Percentiles rank a stretch among this genome's conserved stretches.
Evolutionary conservation across 1,140 invertebrate genomes (phyloP).

Genomic region (Heterodera schachtii): DNA sequence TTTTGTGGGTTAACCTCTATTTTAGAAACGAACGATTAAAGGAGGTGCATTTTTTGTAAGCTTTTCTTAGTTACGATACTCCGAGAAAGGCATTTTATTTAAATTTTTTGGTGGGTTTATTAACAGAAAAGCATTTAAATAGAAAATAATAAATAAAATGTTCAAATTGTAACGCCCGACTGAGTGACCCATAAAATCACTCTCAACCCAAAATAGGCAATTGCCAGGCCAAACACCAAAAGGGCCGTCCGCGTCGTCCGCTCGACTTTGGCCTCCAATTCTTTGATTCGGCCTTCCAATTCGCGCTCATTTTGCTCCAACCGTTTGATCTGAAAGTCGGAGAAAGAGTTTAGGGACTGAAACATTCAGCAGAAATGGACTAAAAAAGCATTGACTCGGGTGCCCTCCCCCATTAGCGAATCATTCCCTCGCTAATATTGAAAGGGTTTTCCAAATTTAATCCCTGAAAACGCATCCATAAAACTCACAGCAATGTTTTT

Average conservation of each 20-base stretch:
- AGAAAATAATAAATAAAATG: too few relatives aligned
- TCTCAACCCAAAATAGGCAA: neutral
- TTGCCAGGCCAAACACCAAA: neutral
- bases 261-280: neutral
- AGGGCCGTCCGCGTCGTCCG: neutral
- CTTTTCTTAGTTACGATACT: too few relatives aligned
- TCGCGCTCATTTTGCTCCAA: neutral
- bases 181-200: neutral
- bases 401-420: too few relatives aligned
- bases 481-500: slow-evolving; percentile 38
- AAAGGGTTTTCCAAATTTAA: neutral
- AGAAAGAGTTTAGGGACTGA: neutral
- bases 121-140: too few relatives aligned
- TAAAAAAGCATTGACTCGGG: neutral
- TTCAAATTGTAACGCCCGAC: neutral
- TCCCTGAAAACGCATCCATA: neutral
- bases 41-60: too few relatives aligned
- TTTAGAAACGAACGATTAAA: too few relatives aligned
- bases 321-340: slow-evolving; percentile 2
- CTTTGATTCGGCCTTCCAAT: neutral
- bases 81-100: too few relatives aligned
- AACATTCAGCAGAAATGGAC: neutral
- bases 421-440: too few relatives aligned
- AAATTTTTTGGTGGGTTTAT: too few relatives aligned
- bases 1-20: too few relatives aligned